Conservation (phyloP, 2,113 vertebrate species). For the Galbula dea region DNA sequence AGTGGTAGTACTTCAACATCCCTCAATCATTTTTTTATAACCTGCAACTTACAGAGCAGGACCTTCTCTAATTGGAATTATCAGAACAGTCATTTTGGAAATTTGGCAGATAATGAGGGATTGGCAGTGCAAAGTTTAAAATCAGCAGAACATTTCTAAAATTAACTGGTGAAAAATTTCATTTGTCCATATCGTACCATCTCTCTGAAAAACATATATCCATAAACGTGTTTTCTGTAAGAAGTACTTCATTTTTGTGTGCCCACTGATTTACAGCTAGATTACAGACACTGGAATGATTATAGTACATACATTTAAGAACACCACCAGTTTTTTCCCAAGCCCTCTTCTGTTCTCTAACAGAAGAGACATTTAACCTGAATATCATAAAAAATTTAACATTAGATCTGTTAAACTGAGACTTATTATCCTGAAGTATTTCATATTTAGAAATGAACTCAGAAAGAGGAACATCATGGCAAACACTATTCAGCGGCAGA, state of each 20-base stretch:
- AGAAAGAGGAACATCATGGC: neutral
- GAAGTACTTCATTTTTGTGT: neutral
- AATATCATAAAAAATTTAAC: neutral
- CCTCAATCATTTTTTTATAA: neutral
- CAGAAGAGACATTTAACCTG: neutral
- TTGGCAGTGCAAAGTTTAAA: neutral
- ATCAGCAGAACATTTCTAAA: neutral
- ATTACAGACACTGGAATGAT: neutral
- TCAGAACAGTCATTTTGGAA: neutral
- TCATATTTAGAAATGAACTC: neutral
- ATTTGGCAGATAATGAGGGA: neutral
- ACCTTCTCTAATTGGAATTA: neutral
- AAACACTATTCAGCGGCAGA: neutral
- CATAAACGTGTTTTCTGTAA: neutral
- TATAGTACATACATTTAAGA: neutral
- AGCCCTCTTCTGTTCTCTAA: neutral
- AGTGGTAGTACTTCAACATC: neutral
- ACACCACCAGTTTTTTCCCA: neutral
- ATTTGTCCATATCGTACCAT: neutral
- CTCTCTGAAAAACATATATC: neutral
- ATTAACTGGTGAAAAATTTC: neutral
- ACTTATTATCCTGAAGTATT: neutral
- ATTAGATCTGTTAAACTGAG: neutral
- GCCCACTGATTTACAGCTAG: neutral
- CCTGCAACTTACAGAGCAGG: neutral